Conservation (phyloP, 1,140 invertebrate genomes). For the Potamilus streckersoni region DNA sequence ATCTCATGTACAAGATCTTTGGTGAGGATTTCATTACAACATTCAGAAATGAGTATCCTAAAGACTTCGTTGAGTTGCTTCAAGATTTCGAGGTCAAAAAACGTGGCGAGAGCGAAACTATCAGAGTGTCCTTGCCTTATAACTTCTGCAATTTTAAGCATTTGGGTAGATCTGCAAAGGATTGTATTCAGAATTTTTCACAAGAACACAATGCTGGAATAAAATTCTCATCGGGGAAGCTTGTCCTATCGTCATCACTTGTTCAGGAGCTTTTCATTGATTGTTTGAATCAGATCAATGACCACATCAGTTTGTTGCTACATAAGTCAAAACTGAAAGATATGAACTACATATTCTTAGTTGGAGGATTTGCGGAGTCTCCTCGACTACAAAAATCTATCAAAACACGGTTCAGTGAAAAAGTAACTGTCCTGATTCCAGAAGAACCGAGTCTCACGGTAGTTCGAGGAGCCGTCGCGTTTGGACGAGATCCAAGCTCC, state of each 20-base stretch:
- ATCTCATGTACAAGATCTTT: constrained; percentile 55
- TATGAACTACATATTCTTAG: constrained; percentile 72
- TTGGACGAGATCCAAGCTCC: constrained; percentile 73
- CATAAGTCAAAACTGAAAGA: constrained; percentile 59
- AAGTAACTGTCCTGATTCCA: constrained; percentile 72
- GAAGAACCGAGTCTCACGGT: constrained; percentile 64
- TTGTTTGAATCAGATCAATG: constrained; percentile 55
- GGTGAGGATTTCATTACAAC: constrained; percentile 52
- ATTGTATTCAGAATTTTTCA: constrained; percentile 55
- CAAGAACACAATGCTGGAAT: constrained; percentile 39
- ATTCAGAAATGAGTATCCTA: constrained; percentile 55
- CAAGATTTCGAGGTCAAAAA: constrained; percentile 66
- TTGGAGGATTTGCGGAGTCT: constrained; percentile 75
- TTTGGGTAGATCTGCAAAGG: constrained; percentile 52
- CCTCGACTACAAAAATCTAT: constrained; percentile 71
- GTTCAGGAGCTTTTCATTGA: constrained; percentile 56
- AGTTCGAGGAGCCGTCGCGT: constrained; percentile 72
- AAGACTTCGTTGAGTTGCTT: constrained; percentile 61
- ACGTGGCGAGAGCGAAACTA: constrained; percentile 59
- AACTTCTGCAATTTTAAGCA: constrained; percentile 62
- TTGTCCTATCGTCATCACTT: constrained; percentile 52
- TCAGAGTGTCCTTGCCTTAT: constrained; percentile 59
- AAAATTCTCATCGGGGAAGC: constrained; percentile 61
- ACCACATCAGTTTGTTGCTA: constrained; percentile 54
- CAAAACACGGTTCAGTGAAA: constrained; percentile 66